phyloP scores from a whole-genome alignment of 2,888 invertebrate genomes.

The Melanchra persicariae region DNA sequence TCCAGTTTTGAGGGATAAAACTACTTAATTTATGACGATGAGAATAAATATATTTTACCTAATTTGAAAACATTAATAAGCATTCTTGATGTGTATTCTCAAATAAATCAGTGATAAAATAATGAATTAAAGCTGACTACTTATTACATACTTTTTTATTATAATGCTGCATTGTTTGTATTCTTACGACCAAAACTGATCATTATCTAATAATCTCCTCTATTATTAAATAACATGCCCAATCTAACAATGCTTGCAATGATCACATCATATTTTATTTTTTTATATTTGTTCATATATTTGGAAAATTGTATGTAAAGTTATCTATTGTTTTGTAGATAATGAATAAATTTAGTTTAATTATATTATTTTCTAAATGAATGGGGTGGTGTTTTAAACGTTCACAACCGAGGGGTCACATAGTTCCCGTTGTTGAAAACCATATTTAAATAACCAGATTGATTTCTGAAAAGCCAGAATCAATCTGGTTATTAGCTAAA shows the following conservation, averaged over 20 bases:
- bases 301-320: not conserved
- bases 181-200: not conserved
- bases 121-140: not conserved
- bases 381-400: too few relatives aligned
- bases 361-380: too few relatives aligned
- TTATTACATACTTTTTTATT: too few relatives aligned
- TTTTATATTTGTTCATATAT: not conserved
- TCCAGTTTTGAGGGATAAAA: too few relatives aligned
- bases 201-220: not conserved
- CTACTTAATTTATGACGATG: not conserved
- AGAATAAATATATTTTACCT: not conserved
- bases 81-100: not conserved
- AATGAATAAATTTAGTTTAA: not conserved
- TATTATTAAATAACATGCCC: not conserved
- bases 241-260: slow-evolving; percentile 7
- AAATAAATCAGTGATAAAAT: not conserved
- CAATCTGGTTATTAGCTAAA: too few relatives aligned
- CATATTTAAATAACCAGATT: too few relatives aligned
- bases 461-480: too few relatives aligned
- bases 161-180: not conserved
- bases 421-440: not conserved
- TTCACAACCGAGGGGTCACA: too few relatives aligned
- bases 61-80: not conserved
- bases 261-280: not conserved
- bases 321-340: slow-evolving; percentile 15